These are phyloP conservation scores for Actenoides hombroni DNA, from an alignment of 2,113 vertebrate genomes.

Conservation along the genomic window DNA sequence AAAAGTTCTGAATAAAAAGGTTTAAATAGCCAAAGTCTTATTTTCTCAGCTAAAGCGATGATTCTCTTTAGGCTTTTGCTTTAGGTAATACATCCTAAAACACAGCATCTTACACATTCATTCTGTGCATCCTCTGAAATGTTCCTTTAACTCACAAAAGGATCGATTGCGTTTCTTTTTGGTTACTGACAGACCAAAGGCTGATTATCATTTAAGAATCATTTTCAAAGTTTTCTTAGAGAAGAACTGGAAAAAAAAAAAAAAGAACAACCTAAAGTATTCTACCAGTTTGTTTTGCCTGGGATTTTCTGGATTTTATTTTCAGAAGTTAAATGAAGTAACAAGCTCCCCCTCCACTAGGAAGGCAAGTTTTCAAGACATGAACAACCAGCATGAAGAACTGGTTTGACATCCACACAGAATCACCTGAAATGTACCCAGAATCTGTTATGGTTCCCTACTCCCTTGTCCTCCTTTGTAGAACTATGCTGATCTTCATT, in stretches of 20 bases:
- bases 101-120: background rate
- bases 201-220: background rate
- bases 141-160: background rate
- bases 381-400: background rate
- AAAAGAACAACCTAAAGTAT: background rate
- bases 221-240: background rate
- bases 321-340: background rate
- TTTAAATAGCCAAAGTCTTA: background rate
- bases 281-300: background rate
- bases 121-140: background rate
- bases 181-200: background rate
- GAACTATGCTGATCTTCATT: background rate
- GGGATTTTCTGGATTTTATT: background rate
- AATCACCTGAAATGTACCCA: background rate
- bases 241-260: background rate
- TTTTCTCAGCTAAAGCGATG: background rate
- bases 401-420: background rate
- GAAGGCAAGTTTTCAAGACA: background rate
- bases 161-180: background rate
- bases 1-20: background rate
- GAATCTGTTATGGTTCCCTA: background rate
- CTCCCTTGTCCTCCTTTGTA: background rate
- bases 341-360: background rate
- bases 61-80: background rate
- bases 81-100: background rate